Conservation (phyloP, 2,888 invertebrate species). For the Terebella lapidaria region DNA sequence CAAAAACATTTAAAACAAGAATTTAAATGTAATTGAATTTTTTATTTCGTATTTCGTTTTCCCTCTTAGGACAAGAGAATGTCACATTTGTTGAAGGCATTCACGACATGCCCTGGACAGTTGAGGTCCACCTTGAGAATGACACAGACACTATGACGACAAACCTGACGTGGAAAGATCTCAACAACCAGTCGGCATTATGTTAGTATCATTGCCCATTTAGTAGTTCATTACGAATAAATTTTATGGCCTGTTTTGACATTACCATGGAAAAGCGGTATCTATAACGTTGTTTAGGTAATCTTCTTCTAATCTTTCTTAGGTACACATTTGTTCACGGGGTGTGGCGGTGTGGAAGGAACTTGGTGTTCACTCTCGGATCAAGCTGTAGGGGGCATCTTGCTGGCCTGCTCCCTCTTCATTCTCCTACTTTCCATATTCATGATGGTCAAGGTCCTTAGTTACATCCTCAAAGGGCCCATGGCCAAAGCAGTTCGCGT, state of each 20-base stretch:
- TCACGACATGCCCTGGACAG: neutral
- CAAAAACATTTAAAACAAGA: too few species aligned
- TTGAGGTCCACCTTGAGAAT: neutral
- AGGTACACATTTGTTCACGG: neutral
- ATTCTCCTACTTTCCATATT: slow-evolving; percentile 56
- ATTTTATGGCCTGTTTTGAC: too few species aligned
- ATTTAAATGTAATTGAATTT: too few species aligned
- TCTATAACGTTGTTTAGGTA: too few species aligned
- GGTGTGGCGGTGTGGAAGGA: slow-evolving; percentile 8
- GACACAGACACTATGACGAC: neutral
- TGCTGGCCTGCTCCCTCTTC: slow-evolving; percentile 54
- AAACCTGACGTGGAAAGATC: neutral
- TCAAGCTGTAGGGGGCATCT: slow-evolving; percentile 51
- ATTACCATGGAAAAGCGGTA: too few species aligned
- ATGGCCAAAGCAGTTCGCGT: slow-evolving; percentile 40
- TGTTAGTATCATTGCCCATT: too few species aligned
- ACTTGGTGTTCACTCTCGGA: slow-evolving; percentile 29
- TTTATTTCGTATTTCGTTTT: too few species aligned
- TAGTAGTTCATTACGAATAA: too few species aligned
- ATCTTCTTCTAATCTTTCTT: too few species aligned
- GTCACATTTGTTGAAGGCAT: neutral
- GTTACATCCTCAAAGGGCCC: slow-evolving; percentile 29
- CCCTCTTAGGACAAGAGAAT: slow-evolving; percentile 1
- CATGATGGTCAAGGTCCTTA: slow-evolving; percentile 57
- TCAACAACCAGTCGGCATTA: neutral